Conservation (phyloP, 2,888 invertebrate genomes). For the Aelia acuminata region DNA sequence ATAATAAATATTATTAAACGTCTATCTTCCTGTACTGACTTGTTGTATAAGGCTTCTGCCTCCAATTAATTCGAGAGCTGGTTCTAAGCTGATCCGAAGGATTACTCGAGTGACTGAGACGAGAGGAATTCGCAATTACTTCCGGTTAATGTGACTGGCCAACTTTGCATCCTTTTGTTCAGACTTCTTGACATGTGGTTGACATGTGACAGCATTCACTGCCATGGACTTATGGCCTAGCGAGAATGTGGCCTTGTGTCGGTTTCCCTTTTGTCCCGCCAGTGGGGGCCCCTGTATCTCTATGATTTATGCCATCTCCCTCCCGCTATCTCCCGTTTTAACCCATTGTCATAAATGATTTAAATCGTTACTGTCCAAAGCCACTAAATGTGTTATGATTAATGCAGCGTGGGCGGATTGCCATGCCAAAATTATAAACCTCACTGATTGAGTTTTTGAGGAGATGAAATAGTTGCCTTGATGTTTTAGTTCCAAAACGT, state of each 20-base stretch:
- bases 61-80: neutral
- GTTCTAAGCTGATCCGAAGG: neutral
- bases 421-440: neutral
- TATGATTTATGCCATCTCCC: conserved; percentile 22
- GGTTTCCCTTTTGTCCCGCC: conserved; percentile 17
- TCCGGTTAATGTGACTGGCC: conserved; percentile 1
- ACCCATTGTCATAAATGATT: conserved; percentile 35
- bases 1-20: no score
- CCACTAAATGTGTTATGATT: conserved; percentile 13
- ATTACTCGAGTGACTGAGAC: neutral
- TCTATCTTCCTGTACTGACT: no score
- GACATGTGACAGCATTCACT: conserved; percentile 6
- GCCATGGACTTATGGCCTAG: neutral
- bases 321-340: conserved; percentile 17
- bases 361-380: conserved; percentile 31
- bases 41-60: no score
- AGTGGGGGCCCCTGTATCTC: conserved; percentile 11
- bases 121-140: conserved; percentile 22
- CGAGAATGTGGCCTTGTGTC: conserved; percentile 35
- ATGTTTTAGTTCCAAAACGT: neutral
- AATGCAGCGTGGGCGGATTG: neutral
- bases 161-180: conserved; percentile 23
- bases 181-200: neutral
- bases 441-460: neutral
- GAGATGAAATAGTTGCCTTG: neutral